A percentile compares a stretch with the other conserved stretches of the same genome.
These are phyloP conservation scores for Erpornis zantholeuca DNA, from an alignment of 2,113 vertebrate genomes.

Conservation along the genomic window DNA sequence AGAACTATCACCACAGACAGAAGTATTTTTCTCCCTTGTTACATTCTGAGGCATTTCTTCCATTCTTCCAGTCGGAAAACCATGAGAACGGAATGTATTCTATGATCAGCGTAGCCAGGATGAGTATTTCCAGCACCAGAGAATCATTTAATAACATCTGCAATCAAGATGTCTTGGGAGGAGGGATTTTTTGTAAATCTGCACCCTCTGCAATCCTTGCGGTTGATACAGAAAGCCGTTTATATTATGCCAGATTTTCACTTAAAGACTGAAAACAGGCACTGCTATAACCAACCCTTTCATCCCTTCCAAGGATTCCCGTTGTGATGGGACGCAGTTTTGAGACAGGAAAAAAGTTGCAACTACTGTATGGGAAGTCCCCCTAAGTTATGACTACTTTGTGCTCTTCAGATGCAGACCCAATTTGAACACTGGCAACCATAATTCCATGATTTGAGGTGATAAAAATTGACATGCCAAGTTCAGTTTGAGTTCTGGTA, in stretches of 20 bases:
- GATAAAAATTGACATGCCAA: background rate
- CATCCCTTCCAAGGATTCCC: background rate
- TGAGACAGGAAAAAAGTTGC: background rate
- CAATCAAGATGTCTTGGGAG: conserved; percentile 37
- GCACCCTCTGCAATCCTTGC: background rate
- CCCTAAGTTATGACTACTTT: background rate
- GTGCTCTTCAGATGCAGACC: background rate
- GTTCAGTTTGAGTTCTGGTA: background rate
- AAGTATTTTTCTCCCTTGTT: background rate
- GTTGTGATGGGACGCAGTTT: background rate
- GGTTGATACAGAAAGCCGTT: background rate
- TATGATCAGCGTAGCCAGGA: background rate
- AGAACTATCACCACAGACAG: background rate
- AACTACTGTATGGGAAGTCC: background rate
- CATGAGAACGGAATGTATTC: conserved; percentile 35
- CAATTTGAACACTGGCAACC: background rate
- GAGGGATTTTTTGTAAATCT: background rate
- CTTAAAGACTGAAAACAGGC: conserved; percentile 4
- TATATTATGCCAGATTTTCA: background rate
- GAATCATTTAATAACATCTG: conserved; percentile 33
- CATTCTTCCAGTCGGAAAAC: background rate
- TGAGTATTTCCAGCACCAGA: conserved; percentile 19
- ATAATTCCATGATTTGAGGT: background rate
- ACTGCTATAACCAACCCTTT: background rate
- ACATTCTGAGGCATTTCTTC: conserved; percentile 29